Evolutionary conservation across 2,888 invertebrate species (phyloP), one percentile per base, ranked within the genome.

Genomic region (Xylocampa areola): DNA sequence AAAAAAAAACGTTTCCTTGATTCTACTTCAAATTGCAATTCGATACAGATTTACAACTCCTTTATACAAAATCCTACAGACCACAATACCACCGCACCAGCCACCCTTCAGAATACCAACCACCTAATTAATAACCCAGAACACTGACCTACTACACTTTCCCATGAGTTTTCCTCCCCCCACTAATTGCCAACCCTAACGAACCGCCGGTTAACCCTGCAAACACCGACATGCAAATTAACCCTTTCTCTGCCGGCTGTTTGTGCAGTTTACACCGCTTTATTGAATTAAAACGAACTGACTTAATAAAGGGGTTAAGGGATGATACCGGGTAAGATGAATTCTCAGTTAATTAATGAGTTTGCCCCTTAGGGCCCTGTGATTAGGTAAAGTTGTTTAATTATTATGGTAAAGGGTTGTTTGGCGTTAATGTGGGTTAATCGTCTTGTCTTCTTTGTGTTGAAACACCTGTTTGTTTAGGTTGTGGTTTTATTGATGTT

Each of bases 201-300:
- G 88, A 92, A 91, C 87, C 86, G 84, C 80, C 87, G 89, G 92
- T 94, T 93, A 92, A 91, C 93, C 91, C 91, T 86, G 86, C 88
- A 81, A 88, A 88, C 82, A 81, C 87, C 86, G 84, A 87, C 91
- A 93, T 91, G 94, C 91, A 94, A 94, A 94, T 93, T 91, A 93
- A 92, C 93, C 93, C 94, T 92, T 93, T 90, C 89, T 78, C 90
- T 78, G 90, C 82, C 84, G 74, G 80, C 87, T 87, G 87, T 91
- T 90, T 89, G 87, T 79, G 82, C 85, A 88, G 85, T 87, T 92
- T 91, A 91, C 88, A 91, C 80, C 87, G 63, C 87, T 87, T 92
- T 91, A 93, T 93, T 94, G 89, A 92, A 92, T 93, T 91, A 93
- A 87, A 86, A 76, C 85, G 85, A 75, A 73, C 73, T 66, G 83